Evolutionary conservation across 2,113 vertebrate genomes (phyloP), one percentile per base, ranked within the genome.

Genomic region (Mobula birostris): DNA sequence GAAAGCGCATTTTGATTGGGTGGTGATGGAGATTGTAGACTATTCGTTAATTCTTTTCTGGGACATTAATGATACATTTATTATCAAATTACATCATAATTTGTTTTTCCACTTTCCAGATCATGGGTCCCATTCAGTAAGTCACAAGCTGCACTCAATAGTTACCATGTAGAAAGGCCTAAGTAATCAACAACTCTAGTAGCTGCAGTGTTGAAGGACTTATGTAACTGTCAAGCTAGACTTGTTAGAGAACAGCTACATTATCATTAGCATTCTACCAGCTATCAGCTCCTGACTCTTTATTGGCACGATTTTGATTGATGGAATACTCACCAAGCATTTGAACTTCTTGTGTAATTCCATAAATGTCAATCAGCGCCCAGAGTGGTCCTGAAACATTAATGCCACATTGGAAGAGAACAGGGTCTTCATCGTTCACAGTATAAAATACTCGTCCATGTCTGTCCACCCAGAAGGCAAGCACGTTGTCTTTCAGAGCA

Each of bases 301-400:
- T 32, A 17, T 58, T 90, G 14, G 61, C 32, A 32, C 32, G 32
- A 32, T 32, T 90, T 88, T 66, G 66, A 76, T 21, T 48, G 36
- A 27, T 93, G 68, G 24, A 36, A 0, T 9, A 95, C 97, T 97
- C 95, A 99, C 99, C 99, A 11, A 99, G 97, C 90, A 99, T 97
- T 79, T 98, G 99, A 94, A 99, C 98, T 95, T 99, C 98, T 94
- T 99, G 98, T 7, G 99, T 99, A 96, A 99, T 98, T 94, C 99
- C 99, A 0, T 99, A 99, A 96, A 99, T 98, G 0, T 99, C 99
- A 94, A 99, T 98, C 96, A 99, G 98, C 0, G 98, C 98, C 99
- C 99, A 99, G 29, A 99, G 98, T 0, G 98, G 98, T 94, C 98
- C 98, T 0, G 98, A 97, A n/a, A 99, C 97, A 94, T 98, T 98